A percentile compares a stretch with the other conserved stretches of the same genome.
phyloP scores from a whole-genome alignment of 2,113 vertebrate species.

The Malurus elegans region DNA sequence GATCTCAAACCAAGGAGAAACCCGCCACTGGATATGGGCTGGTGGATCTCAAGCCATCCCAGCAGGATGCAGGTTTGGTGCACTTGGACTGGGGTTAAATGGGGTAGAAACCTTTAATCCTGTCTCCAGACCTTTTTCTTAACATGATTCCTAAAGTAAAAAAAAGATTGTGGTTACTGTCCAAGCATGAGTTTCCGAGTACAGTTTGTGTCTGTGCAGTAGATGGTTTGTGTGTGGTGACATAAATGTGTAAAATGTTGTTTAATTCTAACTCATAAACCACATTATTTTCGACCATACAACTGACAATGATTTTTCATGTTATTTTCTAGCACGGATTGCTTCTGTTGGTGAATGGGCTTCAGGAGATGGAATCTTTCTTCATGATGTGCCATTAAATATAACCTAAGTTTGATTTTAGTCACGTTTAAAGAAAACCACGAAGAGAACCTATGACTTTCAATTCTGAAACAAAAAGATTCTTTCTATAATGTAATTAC shows the following conservation, averaged over 20 bases:
- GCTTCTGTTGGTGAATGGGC: background rate
- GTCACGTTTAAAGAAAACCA: background rate
- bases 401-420: background rate
- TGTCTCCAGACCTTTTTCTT: background rate
- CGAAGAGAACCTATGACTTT: background rate
- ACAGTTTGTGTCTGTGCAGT: background rate
- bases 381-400: background rate
- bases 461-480: background rate
- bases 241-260: background rate
- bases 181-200: rapidly evolving
- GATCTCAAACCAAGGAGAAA: background rate
- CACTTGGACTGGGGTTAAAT: background rate
- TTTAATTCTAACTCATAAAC: background rate
- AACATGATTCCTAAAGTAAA: background rate
- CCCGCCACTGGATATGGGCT: background rate
- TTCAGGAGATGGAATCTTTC: background rate
- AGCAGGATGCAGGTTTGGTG: background rate
- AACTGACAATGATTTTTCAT: background rate
- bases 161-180: background rate
- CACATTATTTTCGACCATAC: background rate
- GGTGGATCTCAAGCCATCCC: background rate
- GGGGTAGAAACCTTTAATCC: background rate
- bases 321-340: background rate
- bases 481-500: background rate
- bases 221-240: background rate